phyloP scores from a whole-genome alignment of 2,113 vertebrate genomes.

The Desmodus rotundus region DNA sequence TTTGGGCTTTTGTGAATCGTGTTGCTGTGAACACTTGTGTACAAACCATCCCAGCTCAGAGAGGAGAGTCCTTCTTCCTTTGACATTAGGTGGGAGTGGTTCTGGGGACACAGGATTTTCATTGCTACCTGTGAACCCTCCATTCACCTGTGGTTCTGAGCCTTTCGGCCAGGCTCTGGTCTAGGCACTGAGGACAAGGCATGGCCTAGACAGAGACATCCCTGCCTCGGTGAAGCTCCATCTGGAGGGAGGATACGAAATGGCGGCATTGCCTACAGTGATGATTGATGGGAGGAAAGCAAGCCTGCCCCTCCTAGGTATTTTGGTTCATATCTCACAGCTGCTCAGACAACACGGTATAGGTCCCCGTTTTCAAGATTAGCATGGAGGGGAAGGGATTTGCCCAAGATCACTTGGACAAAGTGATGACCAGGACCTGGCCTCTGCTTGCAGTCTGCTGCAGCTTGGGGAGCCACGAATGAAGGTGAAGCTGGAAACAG shows the following conservation, averaged over 20 bases:
- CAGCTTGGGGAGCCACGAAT: accelerated
- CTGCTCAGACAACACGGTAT: neutral
- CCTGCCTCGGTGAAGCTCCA: neutral
- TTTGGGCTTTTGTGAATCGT: neutral
- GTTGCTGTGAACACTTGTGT: neutral
- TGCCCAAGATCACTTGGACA: neutral
- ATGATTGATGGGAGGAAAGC: neutral
- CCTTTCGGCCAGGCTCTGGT: neutral
- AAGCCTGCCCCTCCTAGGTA: neutral
- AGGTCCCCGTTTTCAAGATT: neutral
- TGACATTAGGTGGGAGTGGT: neutral
- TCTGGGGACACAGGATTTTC: neutral
- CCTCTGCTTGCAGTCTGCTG: neutral
- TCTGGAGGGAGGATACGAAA: neutral
- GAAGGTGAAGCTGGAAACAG: neutral
- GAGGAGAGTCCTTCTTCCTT: neutral
- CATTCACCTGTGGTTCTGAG: neutral
- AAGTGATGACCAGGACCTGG: neutral
- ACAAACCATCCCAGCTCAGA: neutral
- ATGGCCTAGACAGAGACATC: neutral
- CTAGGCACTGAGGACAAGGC: neutral
- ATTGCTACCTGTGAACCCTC: neutral
- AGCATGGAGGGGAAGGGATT: neutral
- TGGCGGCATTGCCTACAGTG: neutral
- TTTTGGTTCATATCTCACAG: neutral